phyloP scores from a whole-genome alignment of 2,797 vertebrate genomes.

The Mareca strepera region DNA sequence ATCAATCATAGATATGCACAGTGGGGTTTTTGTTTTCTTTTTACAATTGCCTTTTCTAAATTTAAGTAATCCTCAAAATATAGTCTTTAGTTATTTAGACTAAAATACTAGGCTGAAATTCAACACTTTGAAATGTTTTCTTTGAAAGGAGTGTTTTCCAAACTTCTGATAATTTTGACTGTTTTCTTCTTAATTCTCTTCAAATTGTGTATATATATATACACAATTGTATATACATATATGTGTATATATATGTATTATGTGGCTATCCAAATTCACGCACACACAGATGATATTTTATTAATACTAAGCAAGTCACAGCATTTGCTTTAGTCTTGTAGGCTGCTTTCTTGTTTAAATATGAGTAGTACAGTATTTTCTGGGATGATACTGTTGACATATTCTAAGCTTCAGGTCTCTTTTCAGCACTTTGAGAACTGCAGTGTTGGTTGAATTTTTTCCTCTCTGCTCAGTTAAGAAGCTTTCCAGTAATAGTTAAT shows the following conservation, averaged over 20 bases:
- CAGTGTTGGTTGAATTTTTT: background rate
- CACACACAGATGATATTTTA: background rate
- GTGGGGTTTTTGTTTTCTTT: background rate
- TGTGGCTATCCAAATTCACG: background rate
- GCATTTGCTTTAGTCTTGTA: background rate
- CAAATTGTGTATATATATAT: background rate
- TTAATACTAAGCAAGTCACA: background rate
- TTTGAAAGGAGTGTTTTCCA: background rate
- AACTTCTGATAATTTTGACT: background rate
- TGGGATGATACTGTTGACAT: background rate
- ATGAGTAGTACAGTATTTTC: background rate
- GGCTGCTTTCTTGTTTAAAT: background rate
- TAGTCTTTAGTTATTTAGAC: background rate
- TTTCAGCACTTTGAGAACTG: background rate
- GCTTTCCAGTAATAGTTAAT: background rate
- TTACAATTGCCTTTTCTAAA: background rate
- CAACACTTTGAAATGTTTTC: background rate
- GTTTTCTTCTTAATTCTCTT: background rate
- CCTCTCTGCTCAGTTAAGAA: background rate
- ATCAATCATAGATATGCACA: fast-evolving
- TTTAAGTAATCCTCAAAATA: background rate
- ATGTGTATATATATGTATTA: too few relatives aligned
- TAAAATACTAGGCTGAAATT: background rate
- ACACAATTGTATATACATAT: too few relatives aligned
- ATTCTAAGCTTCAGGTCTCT: background rate